These are phyloP conservation scores for Isurus oxyrinchus DNA, from an alignment of 2,113 vertebrate species.

Conservation along the genomic window DNA sequence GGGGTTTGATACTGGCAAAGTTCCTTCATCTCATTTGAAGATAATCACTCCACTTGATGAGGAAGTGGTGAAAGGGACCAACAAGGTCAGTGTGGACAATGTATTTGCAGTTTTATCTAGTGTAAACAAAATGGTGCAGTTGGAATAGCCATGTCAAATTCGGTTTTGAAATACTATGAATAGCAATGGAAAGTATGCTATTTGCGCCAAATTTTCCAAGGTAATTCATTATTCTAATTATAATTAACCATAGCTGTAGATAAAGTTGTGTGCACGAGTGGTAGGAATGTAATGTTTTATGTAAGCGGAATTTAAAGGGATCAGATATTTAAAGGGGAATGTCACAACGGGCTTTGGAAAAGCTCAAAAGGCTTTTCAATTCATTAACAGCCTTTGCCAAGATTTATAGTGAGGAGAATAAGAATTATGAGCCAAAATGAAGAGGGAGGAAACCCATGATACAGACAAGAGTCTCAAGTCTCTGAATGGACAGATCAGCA, in stretches of 20 bases:
- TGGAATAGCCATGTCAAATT: not conserved
- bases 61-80: not conserved
- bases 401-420: too few species aligned
- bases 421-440: not conserved
- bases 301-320: not conserved
- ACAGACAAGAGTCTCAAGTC: not conserved
- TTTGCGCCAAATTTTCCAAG: not conserved
- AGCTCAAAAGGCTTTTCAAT: not conserved
- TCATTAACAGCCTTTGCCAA: not conserved
- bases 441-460: not conserved
- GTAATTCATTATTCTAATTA: not conserved
- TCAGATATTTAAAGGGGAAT: too few species aligned
- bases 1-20: constrained; percentile 55
- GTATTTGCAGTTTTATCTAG: not conserved
- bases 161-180: not conserved
- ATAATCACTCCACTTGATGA: constrained; percentile 64
- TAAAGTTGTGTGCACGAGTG: not conserved
- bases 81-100: not conserved
- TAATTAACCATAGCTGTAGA: not conserved
- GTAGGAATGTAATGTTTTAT: not conserved
- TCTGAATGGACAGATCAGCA: not conserved
- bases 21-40: constrained; percentile 60
- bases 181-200: not conserved
- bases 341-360: not conserved
- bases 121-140: not conserved